Base-by-base conservation (phyloP, 2,888 invertebrate species). In the Dusona sp. region DNA sequence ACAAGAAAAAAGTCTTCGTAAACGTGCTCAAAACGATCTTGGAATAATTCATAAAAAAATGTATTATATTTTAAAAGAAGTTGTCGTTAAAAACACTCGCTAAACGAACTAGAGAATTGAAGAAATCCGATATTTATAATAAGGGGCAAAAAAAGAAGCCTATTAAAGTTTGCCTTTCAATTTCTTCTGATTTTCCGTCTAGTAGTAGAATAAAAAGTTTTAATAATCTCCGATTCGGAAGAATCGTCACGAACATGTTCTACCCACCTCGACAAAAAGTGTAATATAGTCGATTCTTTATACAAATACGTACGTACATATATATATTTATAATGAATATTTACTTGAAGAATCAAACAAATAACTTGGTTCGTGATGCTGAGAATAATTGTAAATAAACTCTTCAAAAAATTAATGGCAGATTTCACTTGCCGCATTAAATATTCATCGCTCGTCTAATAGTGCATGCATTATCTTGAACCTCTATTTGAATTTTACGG, bases 391-490 rank as follows among this genome's bases (percentile, higher is more conserved):
- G 36, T 61, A 33, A 42, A 42, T 36, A n/a, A n/a, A n/a, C n/a
- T n/a, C 19, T 7, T 19, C 11, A 9, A 42, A 48, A 51, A 67
- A 22, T 25, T 25, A 19, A 45, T 61, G n/a, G 19, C 29, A 3
- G 51, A 61, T 68, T 9, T 78, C 68, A n/a, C 64, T 6, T 70
- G 25, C 57, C 48, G 33, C 25, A 75, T 85, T 22, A 51, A 16
- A 79, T 68, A 83, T 87, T 87, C 79, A 87, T 83, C 42, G 45
- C 67, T 68, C 25, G 38, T n/a, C 54, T 65, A 70, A 81, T 67
- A 54, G 42, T 36, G 65, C 81, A 82, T 86, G 51, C 86, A 82
- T 82, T 68, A 61, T 79, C 65, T 79, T 57, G 48, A 67, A 82
- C 45, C 77, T 68, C 42, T 61, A 65, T 64, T 81, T 54, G 54